These are phyloP conservation scores for Charanyca ferruginea DNA, from an alignment of 2,888 invertebrate species.

Conservation along the genomic window DNA sequence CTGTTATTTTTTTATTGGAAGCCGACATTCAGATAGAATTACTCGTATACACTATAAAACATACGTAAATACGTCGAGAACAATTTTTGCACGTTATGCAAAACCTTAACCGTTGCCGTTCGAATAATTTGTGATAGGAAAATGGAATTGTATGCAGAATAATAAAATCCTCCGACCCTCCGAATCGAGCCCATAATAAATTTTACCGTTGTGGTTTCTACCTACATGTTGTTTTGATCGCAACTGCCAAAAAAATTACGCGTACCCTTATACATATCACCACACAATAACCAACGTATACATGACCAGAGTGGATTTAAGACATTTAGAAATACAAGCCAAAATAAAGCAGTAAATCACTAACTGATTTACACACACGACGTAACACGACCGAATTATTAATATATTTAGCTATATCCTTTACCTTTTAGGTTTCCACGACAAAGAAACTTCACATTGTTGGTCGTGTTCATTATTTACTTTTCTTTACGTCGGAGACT, in stretches of 20 bases:
- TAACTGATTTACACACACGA: slow-evolving; percentile 22
- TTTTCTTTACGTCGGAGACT: slow-evolving; percentile 35
- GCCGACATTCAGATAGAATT: slow-evolving; percentile 36
- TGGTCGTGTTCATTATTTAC: slow-evolving; percentile 29
- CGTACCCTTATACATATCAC: slow-evolving; percentile 55
- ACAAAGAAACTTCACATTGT: slow-evolving; percentile 30
- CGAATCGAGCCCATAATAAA: slow-evolving; percentile 84
- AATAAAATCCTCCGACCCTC: slow-evolving; percentile 88
- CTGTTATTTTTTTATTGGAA: slow-evolving; percentile 47
- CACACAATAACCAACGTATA: slow-evolving; percentile 32
- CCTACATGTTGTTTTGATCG: slow-evolving; percentile 75
- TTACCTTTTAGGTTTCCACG: slow-evolving; percentile 16
- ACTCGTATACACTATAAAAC: slow-evolving; percentile 59
- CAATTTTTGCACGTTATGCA: slow-evolving; percentile 86
- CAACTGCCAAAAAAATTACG: slow-evolving; percentile 71
- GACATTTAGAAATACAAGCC: slow-evolving; percentile 22
- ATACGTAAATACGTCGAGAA: slow-evolving; percentile 80
- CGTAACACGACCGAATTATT: slow-evolving; percentile 16
- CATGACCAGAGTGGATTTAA: slow-evolving; percentile 36
- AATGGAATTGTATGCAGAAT: slow-evolving; percentile 90
- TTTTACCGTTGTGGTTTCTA: slow-evolving; percentile 79
- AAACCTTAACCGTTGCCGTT: slow-evolving; percentile 84
- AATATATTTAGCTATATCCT: slow-evolving; percentile 21
- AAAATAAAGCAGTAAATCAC: slow-evolving; percentile 38
- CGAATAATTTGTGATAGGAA: slow-evolving; percentile 89